Evolutionary conservation across 2,113 vertebrate genomes (phyloP), one percentile per base, ranked within the genome.

Genomic region (Scomber japonicus): DNA sequence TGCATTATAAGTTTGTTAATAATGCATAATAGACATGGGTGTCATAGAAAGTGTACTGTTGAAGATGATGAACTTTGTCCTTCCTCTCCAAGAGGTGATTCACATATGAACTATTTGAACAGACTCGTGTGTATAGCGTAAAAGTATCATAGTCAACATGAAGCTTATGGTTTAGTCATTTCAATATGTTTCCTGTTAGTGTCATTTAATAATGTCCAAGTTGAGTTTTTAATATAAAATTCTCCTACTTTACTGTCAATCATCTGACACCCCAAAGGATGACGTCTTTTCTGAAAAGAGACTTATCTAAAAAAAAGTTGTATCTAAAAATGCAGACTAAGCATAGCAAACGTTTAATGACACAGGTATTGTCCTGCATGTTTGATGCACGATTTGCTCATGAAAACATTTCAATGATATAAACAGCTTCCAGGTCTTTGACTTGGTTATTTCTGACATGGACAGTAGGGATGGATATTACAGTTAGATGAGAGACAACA

Each of bases 381-480:
- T 24, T 17, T 53, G 11, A 11, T 56, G 44, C 27, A 24, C 55
- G 51, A 74, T 74, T 83, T 54, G 0, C 35, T 60, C 31, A 49
- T 79, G 74, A 83, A 67, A 30, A 17, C 11, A 21, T 80, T 68
- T 71, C 59, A 74, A 17, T 63, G 50, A 70, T 70, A 48, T 4
- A 79, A 63, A 68, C 27, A 57, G 3, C 45, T 10, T 35, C 27
- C 3, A 53, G 15, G 24, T 59, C 19, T 65, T 31, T 77, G 27
- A 45, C 27, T 70, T 68, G n/a, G 67, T 76, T 3, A 17, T 73
- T 65, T 65, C 24, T 27, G 24, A 27, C 24, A 27, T 27, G 24
- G 24, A 27, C 15, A 46, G n/a, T 45, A 44, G 19, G 55, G 19
- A 19, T 5, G 45, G 27, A 75, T 63, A 35, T 57, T n/a, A 49